Evolutionary conservation across 2,113 vertebrate genomes (phyloP), one percentile per base, ranked within the genome.

Genomic region (Odobenus rosmarus): DNA sequence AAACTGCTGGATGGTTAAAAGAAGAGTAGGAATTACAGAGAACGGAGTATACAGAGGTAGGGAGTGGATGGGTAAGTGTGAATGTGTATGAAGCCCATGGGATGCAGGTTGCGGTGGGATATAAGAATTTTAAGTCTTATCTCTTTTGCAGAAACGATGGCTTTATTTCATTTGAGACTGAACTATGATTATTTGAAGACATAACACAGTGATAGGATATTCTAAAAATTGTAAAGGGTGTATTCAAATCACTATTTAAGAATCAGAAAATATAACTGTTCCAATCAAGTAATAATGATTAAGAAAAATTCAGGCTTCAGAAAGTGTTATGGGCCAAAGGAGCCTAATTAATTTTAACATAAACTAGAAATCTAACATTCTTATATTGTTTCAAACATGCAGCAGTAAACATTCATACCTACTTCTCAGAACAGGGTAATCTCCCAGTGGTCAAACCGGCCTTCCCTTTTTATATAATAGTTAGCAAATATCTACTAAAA

Each of bases 251-350:
- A 89, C 18, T 95, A 64, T 57, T 93, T 77, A 89, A 92, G 39
- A 74, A 77, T 67, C 3, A 96, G 33, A 19, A 94, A 93, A 88
- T 71, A n/a, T 1, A 94, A 84, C 46, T 95, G 26, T 97, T 95
- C 53, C 62, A 95, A 53, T 46, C 14, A 14, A 91, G 24, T 93
- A 88, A 62, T 36, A 88, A 93, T 64, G 21, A 93, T n/a, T 53
- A 97, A 88, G 82, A 95, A 90, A 81, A 96, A 94, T 59, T 88
- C 12, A 93, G 77, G 53, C 14, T 88, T 88, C n/a, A 62, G 59
- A 62, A 93, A 96, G 61, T 46, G 6, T 31, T 67, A 88, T 26
- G 23, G 26, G 19, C 5, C 23, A 94, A 91, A 91, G 6, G 86
- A 79, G 76, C 1, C 53, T 55, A 88, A 90, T 81, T 93, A 67